Conservation (phyloP, 53 echinoderm and acorn worm species). For the Holothuria scabra region DNA sequence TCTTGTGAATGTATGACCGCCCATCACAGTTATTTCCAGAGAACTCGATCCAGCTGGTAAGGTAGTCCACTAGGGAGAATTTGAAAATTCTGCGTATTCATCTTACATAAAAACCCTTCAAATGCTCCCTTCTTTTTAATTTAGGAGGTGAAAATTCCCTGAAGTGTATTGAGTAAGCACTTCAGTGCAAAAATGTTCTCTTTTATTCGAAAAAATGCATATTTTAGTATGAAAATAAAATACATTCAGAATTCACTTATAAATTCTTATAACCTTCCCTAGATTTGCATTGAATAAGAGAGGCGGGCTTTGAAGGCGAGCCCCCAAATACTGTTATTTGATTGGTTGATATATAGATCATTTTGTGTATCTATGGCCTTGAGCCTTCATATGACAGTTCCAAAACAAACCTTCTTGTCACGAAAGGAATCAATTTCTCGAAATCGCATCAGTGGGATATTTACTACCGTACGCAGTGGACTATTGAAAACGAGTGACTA, state of each 20-base stretch:
- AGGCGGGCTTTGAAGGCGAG: conserved; percentile 62
- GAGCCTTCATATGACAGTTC: conserved; percentile 50
- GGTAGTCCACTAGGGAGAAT: neutral
- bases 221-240: too few relatives aligned
- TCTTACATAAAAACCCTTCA: neutral
- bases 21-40: conserved; percentile 30
- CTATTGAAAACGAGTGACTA: too few relatives aligned
- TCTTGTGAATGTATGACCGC: conserved; percentile 37
- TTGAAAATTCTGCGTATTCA: conserved; percentile 4
- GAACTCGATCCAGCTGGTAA: conserved; percentile 42
- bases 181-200: too few relatives aligned
- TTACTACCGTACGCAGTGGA: neutral
- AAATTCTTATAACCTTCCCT: too few relatives aligned
- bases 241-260: too few relatives aligned
- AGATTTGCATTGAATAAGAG: conserved; percentile 68
- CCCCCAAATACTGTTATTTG: conserved; percentile 47
- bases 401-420: conserved; percentile 53
- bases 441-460: neutral
- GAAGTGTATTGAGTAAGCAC: too few relatives aligned
- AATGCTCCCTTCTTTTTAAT: neutral
- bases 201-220: too few relatives aligned
- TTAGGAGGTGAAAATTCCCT: too few relatives aligned
- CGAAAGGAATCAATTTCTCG: conserved; percentile 36
- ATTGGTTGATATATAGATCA: conserved; percentile 69
- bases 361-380: conserved; percentile 63